These are phyloP conservation scores for Xestia xanthographa DNA, from an alignment of 2,888 invertebrate species.

Conservation along the genomic window DNA sequence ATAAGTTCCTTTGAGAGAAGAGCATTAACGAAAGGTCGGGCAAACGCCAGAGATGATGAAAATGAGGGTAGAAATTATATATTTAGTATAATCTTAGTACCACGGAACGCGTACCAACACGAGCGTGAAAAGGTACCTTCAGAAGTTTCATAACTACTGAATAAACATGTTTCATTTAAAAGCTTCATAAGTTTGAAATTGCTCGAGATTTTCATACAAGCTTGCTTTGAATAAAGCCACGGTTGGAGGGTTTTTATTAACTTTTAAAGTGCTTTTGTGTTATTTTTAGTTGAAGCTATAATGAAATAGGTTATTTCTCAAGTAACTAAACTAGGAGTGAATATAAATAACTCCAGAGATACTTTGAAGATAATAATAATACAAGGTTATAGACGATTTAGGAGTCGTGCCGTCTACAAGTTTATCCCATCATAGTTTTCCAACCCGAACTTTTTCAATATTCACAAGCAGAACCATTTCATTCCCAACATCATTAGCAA, in stretches of 20 bases:
- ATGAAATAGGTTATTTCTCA: background rate
- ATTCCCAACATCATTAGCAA: slow-evolving; percentile 1
- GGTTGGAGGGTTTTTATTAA: slow-evolving; percentile 19
- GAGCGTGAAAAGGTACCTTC: slow-evolving; percentile 15
- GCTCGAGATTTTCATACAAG: slow-evolving; percentile 24
- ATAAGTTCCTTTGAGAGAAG: slow-evolving; percentile 43
- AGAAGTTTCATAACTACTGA: slow-evolving; percentile 40
- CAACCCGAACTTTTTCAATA: background rate
- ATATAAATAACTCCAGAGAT: background rate
- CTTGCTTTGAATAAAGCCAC: slow-evolving; percentile 8
- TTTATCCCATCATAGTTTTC: background rate
- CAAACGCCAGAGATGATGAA: slow-evolving; percentile 15
- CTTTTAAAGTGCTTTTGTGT: background rate
- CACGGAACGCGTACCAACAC: background rate
- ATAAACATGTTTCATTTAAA: slow-evolving; percentile 40
- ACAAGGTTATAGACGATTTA: background rate
- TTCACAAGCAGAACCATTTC: background rate
- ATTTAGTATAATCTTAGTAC: slow-evolving; percentile 15
- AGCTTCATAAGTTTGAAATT: slow-evolving; percentile 32
- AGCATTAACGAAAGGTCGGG: slow-evolving; percentile 27
- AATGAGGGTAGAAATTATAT: slow-evolving; percentile 37
- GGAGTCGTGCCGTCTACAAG: background rate
- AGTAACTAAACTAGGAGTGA: background rate
- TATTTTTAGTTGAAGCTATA: background rate
- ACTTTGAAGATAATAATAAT: background rate